Base-by-base conservation (phyloP, 1,140 invertebrate genomes). In the Cyclargus thomasi region DNA sequence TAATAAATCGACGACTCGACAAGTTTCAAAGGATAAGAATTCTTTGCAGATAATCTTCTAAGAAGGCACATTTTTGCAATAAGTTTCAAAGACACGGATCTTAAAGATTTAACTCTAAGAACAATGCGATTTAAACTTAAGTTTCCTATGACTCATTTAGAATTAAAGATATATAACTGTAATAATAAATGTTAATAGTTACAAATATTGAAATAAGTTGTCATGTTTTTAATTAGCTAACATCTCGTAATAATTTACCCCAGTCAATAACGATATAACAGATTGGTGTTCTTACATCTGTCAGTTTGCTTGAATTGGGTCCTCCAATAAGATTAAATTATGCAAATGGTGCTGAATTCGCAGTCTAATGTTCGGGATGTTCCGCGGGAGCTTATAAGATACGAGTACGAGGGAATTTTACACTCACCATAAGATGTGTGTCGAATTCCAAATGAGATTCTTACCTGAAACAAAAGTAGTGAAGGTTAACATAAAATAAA, bases 311-410 rank as follows among this genome's bases (percentile, higher is more conserved):
- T 64, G 68, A 72, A 72, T 74, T 68, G 67, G 70, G 69, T 70
- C 69, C 63, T 76, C 70, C 68, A 69, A 69, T 69, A 65, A 70
- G 68, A 72, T 74, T 76, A 74, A 74, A 76, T 76, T 76, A 76
- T 76, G 73, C 68, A 76, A 76, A 76, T 74, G 69, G 67, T 66
- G 65, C 68, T 70, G 70, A 68, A 76, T 73, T 71, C 68, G 64
- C 66, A 72, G 68, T 62, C 69, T 72, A 74, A 76, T 72, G 69
- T 64, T 68, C 68, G 59, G 69, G 63, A 72, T 76, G 72, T 73
- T 76, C 67, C 62, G 21, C 7, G 68, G 68, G 70, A 76, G 74
- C 74, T 70, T 76, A 76, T 72, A 67, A 55, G 53, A 55, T 55
- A 18, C 16, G 68, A 39, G 17, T 55, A 18, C 16, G 68, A 39